Evolutionary conservation across 2,797 vertebrate genomes (phyloP).

Genomic region (Eptatretus atami): DNA sequence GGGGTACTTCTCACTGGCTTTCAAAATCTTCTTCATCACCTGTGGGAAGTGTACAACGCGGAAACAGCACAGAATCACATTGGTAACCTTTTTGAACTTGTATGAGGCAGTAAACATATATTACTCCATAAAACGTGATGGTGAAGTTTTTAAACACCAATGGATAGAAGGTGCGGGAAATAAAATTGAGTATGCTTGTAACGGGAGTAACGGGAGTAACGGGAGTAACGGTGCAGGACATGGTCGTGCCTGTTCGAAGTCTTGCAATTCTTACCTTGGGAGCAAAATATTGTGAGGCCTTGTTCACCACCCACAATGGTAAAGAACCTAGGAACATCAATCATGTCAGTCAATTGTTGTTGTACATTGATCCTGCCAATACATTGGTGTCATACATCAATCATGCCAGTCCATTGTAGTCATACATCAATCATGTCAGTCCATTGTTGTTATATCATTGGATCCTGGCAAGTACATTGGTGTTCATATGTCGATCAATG

Average conservation of each 20-base stretch:
- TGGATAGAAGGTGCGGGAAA: not conserved
- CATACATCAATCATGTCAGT: no score
- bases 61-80: no score
- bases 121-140: not conserved
- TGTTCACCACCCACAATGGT: slow-evolving; percentile 88
- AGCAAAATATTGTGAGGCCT: slow-evolving; percentile 53
- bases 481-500: no score
- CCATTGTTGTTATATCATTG: no score
- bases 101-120: no score
- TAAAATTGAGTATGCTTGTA: not conserved
- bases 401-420: no score
- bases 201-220: not conserved
- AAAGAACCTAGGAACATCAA: slow-evolving; percentile 29
- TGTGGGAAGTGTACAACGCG: slow-evolving; percentile 11
- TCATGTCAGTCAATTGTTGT: not conserved
- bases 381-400: no score
- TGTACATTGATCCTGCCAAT: no score
- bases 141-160: not conserved
- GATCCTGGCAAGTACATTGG: no score
- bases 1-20: slow-evolving; percentile 49
- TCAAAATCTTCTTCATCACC: slow-evolving; percentile 82
- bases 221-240: not conserved
- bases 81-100: no score
- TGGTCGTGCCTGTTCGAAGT: not conserved
- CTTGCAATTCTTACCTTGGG: slow-evolving; percentile 34